phyloP scores from a whole-genome alignment of 2,888 invertebrate species.

The Clunio marinus region DNA sequence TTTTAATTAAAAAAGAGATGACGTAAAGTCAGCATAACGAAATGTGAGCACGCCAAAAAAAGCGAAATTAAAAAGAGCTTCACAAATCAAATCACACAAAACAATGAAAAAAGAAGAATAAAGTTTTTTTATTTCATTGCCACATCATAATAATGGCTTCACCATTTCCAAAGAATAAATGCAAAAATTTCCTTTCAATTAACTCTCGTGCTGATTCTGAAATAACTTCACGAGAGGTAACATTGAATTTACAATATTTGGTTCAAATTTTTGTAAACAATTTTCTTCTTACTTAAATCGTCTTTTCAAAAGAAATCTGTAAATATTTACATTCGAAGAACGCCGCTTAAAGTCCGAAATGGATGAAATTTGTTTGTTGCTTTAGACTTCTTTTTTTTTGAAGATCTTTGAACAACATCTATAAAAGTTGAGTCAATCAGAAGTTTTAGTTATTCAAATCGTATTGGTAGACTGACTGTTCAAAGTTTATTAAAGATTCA shows the following conservation, averaged over 20 bases:
- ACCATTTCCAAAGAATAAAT: no score
- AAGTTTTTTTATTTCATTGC: no score
- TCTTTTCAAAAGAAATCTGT: no score
- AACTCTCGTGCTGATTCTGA: no score
- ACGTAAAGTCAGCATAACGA: not conserved
- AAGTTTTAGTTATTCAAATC: not conserved
- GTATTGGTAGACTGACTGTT: no score
- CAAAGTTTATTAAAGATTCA: not conserved
- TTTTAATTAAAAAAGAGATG: not conserved
- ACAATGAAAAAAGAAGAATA: slow-evolving; percentile 4
- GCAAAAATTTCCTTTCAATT: no score
- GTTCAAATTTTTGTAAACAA: no score
- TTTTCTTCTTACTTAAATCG: no score
- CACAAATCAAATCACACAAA: not conserved
- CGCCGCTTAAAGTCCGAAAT: not conserved
- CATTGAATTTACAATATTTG: no score
- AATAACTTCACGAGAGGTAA: no score
- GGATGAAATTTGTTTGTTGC: slow-evolving; percentile 2
- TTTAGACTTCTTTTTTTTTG: no score
- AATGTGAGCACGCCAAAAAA: not conserved
- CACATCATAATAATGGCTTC: no score
- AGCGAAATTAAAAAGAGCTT: slow-evolving; percentile 11
- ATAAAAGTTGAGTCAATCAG: not conserved
- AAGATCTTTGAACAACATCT: not conserved
- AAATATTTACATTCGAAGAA: not conserved